Evolutionary conservation across 2,113 vertebrate species (phyloP).

Genomic region (Daphoenositta chrysoptera): DNA sequence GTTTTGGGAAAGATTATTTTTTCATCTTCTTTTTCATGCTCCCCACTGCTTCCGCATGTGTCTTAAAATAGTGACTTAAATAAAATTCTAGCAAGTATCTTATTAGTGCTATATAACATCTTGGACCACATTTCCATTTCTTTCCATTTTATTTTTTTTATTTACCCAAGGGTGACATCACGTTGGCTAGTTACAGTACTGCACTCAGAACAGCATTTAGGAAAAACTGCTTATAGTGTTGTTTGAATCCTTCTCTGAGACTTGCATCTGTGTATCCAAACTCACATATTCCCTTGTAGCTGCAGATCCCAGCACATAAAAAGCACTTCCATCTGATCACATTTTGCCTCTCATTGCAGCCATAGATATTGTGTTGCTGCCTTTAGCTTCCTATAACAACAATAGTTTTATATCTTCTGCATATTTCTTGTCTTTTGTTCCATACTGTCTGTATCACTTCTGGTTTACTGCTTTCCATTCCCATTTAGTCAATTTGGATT

Average conservation of each 20-base stretch:
- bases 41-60: background rate
- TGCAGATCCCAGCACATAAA: background rate
- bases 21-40: background rate
- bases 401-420: too few relatives aligned
- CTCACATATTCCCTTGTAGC: background rate
- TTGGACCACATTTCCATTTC: background rate
- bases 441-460: background rate
- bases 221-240: background rate
- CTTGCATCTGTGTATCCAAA: accelerated
- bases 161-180: background rate
- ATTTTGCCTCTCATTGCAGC: background rate
- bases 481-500: background rate
- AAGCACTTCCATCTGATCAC: background rate
- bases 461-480: background rate
- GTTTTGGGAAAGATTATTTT: background rate
- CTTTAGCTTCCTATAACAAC: background rate
- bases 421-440: background rate
- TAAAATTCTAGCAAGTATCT: background rate
- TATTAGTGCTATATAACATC: background rate
- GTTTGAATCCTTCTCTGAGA: background rate
- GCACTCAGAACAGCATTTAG: background rate
- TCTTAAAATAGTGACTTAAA: background rate
- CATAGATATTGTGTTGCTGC: background rate
- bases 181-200: background rate
- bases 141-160: background rate